Conservation (phyloP, 2,888 invertebrate species). For the Dermolepida albohirtum region DNA sequence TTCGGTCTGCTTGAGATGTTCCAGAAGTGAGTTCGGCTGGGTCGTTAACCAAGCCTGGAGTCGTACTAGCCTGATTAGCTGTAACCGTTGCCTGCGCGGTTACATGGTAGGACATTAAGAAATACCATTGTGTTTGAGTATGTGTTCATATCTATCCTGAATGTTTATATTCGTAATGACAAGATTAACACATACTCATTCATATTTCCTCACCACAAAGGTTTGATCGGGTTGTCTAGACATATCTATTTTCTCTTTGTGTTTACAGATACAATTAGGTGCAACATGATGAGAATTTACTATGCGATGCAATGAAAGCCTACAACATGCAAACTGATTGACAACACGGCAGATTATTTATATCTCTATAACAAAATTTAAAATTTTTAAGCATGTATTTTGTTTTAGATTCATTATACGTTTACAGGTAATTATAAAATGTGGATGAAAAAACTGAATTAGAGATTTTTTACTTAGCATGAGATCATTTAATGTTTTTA, state of each 20-base stretch:
- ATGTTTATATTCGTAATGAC: conserved; percentile 6
- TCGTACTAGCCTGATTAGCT: conserved; percentile 57
- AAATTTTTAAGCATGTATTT: conserved; percentile 36
- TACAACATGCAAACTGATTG: conserved; percentile 38
- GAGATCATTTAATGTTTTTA: conserved; percentile 34
- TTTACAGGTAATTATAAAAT: conserved; percentile 42
- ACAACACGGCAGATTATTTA: conserved; percentile 38
- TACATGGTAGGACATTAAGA: conserved; percentile 65
- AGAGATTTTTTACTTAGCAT: conserved; percentile 30
- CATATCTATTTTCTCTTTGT: conserved; percentile 65
- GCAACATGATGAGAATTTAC: conserved; percentile 56
- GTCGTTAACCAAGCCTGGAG: conserved; percentile 62
- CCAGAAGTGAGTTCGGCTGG: conserved; percentile 65
- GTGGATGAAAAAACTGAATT: conserved; percentile 36
- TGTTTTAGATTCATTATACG: conserved; percentile 41
- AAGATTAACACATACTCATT: conserved; percentile 40
- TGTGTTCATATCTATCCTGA: conserved; percentile 50
- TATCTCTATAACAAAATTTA: conserved; percentile 30
- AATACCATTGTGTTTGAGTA: conserved; percentile 59
- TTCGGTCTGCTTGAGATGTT: conserved; percentile 68
- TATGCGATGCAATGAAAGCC: conserved; percentile 40
- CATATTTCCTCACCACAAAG: conserved; percentile 38
- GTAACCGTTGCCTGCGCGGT: conserved; percentile 63
- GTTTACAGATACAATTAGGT: conserved; percentile 66
- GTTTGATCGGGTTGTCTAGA: conserved; percentile 44